phyloP scores from a whole-genome alignment of 2,113 vertebrate genomes.

The Gadus chalcogrammus region DNA sequence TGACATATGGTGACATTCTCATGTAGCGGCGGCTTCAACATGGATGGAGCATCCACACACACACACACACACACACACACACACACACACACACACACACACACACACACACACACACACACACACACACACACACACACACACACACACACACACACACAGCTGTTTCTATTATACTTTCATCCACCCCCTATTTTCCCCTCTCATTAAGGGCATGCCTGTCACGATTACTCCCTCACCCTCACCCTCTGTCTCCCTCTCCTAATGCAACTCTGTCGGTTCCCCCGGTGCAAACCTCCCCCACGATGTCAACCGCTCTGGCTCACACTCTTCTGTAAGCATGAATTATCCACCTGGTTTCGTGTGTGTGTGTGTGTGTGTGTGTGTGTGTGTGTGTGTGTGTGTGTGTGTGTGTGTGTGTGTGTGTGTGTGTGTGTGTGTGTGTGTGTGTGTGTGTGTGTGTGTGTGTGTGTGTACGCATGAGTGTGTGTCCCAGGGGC shows the following conservation, averaged over 20 bases:
- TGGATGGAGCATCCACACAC: background rate
- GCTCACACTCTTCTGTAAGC: conserved; percentile 27
- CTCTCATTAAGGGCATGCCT: background rate
- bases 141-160: background rate
- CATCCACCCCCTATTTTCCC: too few relatives aligned
- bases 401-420: background rate
- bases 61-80: background rate
- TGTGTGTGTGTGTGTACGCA: conserved; percentile 18
- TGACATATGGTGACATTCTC: too few relatives aligned
- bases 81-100: background rate
- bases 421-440: background rate
- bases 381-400: background rate
- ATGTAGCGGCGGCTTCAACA: too few relatives aligned
- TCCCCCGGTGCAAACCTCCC: too few relatives aligned
- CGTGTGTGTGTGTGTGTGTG: background rate
- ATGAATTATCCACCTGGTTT: conserved; percentile 21
- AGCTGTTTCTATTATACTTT: background rate
- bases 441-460: conserved; percentile 3
- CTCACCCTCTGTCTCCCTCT: background rate
- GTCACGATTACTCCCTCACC: background rate
- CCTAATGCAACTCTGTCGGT: too few relatives aligned
- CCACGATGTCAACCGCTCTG: conserved; percentile 1
- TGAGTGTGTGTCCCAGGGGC: conserved; percentile 37
- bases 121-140: background rate
- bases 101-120: background rate